Evolutionary conservation across 2,797 vertebrate genomes (phyloP).

Genomic region (Pogoniulus pusillus): DNA sequence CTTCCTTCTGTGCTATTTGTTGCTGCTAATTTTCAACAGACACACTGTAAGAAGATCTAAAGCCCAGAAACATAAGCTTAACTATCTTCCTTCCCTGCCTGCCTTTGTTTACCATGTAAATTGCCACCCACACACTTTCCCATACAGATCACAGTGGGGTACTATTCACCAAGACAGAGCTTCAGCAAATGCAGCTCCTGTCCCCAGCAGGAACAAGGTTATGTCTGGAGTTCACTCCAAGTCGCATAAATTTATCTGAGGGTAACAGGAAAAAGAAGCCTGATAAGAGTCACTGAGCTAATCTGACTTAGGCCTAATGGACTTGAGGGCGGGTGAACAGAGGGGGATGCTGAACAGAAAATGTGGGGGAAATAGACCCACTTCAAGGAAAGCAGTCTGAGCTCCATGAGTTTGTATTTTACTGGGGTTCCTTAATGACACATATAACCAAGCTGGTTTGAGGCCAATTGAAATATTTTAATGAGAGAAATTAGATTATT

Average conservation of each 20-base stretch:
- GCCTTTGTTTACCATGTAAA: constrained; percentile 64
- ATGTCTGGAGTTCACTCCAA: constrained; percentile 9
- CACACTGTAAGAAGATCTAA: not conserved
- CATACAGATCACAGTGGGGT: constrained; percentile 50
- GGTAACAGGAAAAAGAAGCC: constrained; percentile 15
- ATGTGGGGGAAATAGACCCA: not conserved
- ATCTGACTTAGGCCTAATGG: not conserved
- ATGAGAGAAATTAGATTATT: too few relatives aligned
- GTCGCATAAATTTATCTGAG: not conserved
- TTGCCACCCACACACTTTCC: constrained; percentile 61
- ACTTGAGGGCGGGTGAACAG: not conserved
- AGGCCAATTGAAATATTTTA: too few relatives aligned
- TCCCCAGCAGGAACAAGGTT: constrained; percentile 45
- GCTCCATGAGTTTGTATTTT: not conserved
- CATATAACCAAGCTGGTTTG: too few relatives aligned
- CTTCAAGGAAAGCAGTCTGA: not conserved
- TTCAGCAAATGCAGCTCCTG: constrained; percentile 38
- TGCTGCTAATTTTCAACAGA: not conserved
- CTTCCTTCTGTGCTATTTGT: not conserved
- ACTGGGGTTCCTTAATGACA: not conserved
- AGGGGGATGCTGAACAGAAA: not conserved
- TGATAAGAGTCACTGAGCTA: constrained; percentile 33
- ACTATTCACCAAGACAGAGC: constrained; percentile 38
- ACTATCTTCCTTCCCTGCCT: not conserved
- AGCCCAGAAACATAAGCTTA: constrained; percentile 1